These are phyloP conservation scores for Geopemphigus sp. DNA, from an alignment of 1,140 invertebrate species.

Conservation along the genomic window DNA sequence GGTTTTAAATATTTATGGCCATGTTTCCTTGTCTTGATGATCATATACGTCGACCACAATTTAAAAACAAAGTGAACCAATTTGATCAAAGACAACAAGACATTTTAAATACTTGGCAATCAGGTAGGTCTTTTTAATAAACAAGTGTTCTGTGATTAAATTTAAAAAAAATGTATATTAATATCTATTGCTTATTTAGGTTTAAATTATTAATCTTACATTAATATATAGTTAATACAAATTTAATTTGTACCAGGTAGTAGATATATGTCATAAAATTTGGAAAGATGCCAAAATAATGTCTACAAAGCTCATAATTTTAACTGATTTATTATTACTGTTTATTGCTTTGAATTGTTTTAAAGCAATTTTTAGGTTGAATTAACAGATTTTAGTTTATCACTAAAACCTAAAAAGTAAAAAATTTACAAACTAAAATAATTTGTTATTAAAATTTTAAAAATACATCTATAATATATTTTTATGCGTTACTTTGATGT, in stretches of 20 bases:
- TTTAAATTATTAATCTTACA: neutral
- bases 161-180: neutral
- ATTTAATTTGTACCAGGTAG: conserved; percentile 17
- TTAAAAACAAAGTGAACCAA: conserved; percentile 42
- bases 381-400: neutral
- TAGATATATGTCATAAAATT: conserved; percentile 5
- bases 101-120: conserved; percentile 43
- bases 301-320: conserved; percentile 15
- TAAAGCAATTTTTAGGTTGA: neutral
- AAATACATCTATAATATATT: neutral
- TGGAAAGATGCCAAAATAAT: conserved; percentile 24
- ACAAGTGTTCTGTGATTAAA: conserved; percentile 9
- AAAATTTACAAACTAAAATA: neutral
- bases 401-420: neutral
- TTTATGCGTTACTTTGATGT: neutral
- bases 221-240: neutral
- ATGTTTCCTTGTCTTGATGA: conserved; percentile 44
- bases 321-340: conserved; percentile 27
- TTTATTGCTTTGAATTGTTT: conserved; percentile 30
- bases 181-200: neutral
- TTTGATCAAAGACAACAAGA: conserved; percentile 34
- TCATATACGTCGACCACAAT: conserved; percentile 16
- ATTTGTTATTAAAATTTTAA: neutral
- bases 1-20: conserved; percentile 31
- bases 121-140: conserved; percentile 34